These are phyloP conservation scores for Synanceia verrucosa DNA, from an alignment of 2,797 vertebrate species.

Conservation along the genomic window DNA sequence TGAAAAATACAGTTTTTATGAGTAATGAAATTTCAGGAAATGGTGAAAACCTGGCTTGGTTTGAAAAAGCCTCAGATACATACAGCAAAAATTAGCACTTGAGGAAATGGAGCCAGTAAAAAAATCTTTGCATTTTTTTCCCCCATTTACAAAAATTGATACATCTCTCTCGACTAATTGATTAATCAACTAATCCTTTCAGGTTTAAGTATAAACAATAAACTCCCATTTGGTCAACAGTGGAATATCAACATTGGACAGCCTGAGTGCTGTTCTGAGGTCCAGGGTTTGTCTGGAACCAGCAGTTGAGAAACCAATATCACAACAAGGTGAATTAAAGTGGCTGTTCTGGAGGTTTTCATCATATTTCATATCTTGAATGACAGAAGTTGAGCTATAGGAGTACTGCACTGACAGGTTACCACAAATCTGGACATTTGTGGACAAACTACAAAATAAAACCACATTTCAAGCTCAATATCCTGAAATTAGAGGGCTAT, in stretches of 20 bases:
- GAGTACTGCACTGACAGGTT: not conserved
- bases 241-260: not conserved
- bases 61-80: no score
- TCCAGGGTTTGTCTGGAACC: not conserved
- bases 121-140: not conserved
- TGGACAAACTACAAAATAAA: not conserved
- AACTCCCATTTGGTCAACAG: not conserved
- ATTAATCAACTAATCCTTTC: not conserved
- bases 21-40: no score
- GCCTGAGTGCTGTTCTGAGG: not conserved
- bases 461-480: not conserved
- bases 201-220: not conserved
- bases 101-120: not conserved
- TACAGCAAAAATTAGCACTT: not conserved
- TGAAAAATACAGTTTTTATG: no score
- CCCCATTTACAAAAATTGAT: not conserved
- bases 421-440: not conserved
- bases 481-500: not conserved
- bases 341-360: not conserved
- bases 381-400: no score
- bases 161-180: not conserved
- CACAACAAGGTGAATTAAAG: not conserved
- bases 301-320: not conserved
- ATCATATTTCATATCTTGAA: not conserved
- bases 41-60: no score